phyloP scores from a whole-genome alignment of 2,888 invertebrate genomes.

The Monochamus alternatus region DNA sequence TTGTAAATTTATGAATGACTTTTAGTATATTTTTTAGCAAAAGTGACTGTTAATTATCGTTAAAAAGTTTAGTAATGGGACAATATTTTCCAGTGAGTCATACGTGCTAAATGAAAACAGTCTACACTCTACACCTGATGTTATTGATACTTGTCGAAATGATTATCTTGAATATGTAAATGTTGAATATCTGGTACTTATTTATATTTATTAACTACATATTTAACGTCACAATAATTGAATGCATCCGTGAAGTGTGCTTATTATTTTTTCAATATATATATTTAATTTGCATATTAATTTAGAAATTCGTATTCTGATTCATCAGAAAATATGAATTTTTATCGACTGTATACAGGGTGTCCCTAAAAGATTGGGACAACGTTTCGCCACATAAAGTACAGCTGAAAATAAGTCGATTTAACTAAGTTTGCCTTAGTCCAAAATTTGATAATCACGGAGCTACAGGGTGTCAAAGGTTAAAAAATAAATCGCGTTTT shows the following conservation, averaged over 20 bases:
- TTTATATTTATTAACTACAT: constrained; percentile 12
- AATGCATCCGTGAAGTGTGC: constrained; percentile 11
- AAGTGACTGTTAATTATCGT: constrained; percentile 9
- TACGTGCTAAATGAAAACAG: not conserved
- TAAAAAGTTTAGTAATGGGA: not conserved
- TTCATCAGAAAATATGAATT: not conserved
- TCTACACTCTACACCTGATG: not conserved
- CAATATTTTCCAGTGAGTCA: constrained; percentile 10
- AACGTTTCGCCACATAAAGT: too few relatives aligned
- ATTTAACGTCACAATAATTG: not conserved
- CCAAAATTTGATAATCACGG: too few relatives aligned
- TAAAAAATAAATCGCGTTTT: too few relatives aligned
- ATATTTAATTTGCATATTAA: not conserved
- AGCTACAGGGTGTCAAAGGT: too few relatives aligned
- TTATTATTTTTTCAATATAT: not conserved
- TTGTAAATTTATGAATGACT: constrained; percentile 18
- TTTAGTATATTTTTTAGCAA: not conserved
- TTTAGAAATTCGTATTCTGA: not conserved
- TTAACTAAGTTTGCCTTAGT: too few relatives aligned
- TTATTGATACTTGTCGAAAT: not conserved
- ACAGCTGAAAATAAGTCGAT: too few relatives aligned
- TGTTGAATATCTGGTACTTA: not conserved
- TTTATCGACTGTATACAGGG: not conserved
- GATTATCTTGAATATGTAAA: constrained; percentile 5
- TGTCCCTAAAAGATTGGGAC: too few relatives aligned